Evolutionary conservation across 1,140 invertebrate genomes (phyloP).

Genomic region (Pachypeltis micranthus): DNA sequence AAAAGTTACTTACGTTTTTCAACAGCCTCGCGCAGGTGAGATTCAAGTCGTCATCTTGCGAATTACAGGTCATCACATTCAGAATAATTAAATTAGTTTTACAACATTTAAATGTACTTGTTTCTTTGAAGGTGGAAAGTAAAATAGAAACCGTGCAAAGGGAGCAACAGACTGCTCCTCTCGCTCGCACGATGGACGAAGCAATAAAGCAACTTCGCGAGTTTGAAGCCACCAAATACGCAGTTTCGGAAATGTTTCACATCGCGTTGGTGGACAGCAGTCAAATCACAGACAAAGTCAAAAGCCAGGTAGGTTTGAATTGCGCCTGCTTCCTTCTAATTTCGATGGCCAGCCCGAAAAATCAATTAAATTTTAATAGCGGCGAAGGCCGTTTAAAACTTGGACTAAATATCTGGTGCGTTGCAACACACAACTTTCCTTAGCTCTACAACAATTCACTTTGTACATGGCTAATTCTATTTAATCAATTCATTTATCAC

Average conservation of each 20-base stretch:
- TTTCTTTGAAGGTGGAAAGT: conserved; percentile 38
- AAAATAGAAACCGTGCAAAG: conserved; percentile 37
- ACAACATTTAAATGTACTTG: not conserved
- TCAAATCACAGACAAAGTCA: conserved; percentile 48
- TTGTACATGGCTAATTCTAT: no score
- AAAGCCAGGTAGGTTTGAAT: conserved; percentile 46
- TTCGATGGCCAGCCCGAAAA: no score
- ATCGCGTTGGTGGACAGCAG: conserved; percentile 48
- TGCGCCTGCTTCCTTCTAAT: no score
- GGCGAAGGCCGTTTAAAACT: no score
- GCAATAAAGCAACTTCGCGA: conserved; percentile 43
- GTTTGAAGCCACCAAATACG: conserved; percentile 45
- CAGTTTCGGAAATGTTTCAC: conserved; percentile 46
- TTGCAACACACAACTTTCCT: no score
- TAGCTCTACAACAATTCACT: no score
- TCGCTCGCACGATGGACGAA: conserved; percentile 37
- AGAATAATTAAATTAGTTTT: not conserved
- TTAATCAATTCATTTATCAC: no score
- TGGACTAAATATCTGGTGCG: no score
- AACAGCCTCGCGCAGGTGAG: conserved; percentile 52
- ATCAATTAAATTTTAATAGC: no score
- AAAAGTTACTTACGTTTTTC: conserved; percentile 59
- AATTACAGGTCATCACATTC: not conserved
- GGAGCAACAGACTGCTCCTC: conserved; percentile 33
- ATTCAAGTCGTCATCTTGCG: not conserved